phyloP scores from a whole-genome alignment of 2,797 vertebrate species.

The Xenopus petersii region DNA sequence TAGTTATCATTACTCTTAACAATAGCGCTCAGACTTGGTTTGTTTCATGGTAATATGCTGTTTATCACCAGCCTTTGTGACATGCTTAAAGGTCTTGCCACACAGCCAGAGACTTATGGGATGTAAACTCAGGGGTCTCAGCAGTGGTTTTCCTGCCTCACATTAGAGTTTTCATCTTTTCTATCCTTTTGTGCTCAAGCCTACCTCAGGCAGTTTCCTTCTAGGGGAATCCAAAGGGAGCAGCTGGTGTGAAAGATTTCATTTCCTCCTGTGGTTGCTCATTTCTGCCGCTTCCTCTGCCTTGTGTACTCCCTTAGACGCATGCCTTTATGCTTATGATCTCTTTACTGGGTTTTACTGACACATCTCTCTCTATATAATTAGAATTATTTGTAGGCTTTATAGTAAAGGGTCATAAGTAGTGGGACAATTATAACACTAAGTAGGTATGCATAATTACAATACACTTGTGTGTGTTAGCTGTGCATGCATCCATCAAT shows the following conservation, averaged over 20 bases:
- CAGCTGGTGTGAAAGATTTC: constrained; percentile 81
- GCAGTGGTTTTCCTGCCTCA: constrained; percentile 81
- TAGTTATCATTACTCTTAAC: constrained; percentile 73
- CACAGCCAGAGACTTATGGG: constrained; percentile 67
- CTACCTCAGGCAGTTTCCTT: constrained; percentile 68
- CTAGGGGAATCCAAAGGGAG: constrained; percentile 81
- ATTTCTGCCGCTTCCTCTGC: constrained; percentile 54
- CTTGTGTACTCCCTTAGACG: constrained; percentile 25
- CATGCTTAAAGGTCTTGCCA: constrained; percentile 80
- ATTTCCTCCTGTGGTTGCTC: constrained; percentile 80
- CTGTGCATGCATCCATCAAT: too few relatives aligned
- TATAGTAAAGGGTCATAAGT: not conserved
- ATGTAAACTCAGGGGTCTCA: constrained; percentile 72
- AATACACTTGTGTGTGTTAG: too few relatives aligned
- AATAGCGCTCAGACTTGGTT: constrained; percentile 63
- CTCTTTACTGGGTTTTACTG: constrained; percentile 75
- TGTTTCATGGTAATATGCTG: constrained; percentile 79
- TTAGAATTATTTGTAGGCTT: constrained; percentile 67
- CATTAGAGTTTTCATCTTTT: constrained; percentile 81
- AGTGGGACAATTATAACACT: too few relatives aligned
- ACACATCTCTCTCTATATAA: constrained; percentile 68
- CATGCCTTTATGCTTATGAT: constrained; percentile 73
- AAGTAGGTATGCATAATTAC: too few relatives aligned
- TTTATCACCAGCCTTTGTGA: constrained; percentile 78
- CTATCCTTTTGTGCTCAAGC: constrained; percentile 80